Base-by-base conservation (phyloP, 2,888 invertebrate species). In the Drepanosiphum platanoidis region DNA sequence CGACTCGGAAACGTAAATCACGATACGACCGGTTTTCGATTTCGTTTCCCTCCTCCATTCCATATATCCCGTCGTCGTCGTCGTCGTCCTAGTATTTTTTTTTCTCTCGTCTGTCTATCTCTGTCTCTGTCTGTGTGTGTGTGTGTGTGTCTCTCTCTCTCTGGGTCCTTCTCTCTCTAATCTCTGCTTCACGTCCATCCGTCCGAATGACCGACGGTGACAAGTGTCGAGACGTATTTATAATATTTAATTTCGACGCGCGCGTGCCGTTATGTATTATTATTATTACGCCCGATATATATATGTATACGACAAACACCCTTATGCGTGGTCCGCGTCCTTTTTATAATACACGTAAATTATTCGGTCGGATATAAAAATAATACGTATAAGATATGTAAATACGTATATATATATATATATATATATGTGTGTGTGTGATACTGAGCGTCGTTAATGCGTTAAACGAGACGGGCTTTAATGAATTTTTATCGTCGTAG, bases 1-100 rank as follows among this genome's bases (percentile, higher is more conserved):
- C n/a, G 81, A 71, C 81, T 72, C 72, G 61, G 61, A 82, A 72
- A 82, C 81, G 81, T 82, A 82, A 82, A 82, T 82, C 81, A 82
- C 71, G 36, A 1, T 18, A 11, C 81, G 81, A 82, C 81, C 81
- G 81, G 81, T 82, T 82, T 70, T 68, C n/a, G 79, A 64, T 27
- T 32, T 34, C 70, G 52, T 79, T 42, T 46, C 66, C 78, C 8
- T 30, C 34, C n/a, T 7, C 2, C 58, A 22, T 1, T 18, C 52
- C 15, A 9, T 27, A 8, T 3, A 61, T n/a, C n/a, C 3, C 27
- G 11, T 11, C 64, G 13, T 3, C 68, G 61, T 61, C 61, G 5
- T 46, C n/a, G 22, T 61, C 61, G 61, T 61, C n/a, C 18, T 11
- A 13, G 8, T 58, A 15, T 58, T 58, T 58, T 58, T 22, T 58